phyloP scores from a whole-genome alignment of 2,888 invertebrate genomes.

The Brachycybe producta region DNA sequence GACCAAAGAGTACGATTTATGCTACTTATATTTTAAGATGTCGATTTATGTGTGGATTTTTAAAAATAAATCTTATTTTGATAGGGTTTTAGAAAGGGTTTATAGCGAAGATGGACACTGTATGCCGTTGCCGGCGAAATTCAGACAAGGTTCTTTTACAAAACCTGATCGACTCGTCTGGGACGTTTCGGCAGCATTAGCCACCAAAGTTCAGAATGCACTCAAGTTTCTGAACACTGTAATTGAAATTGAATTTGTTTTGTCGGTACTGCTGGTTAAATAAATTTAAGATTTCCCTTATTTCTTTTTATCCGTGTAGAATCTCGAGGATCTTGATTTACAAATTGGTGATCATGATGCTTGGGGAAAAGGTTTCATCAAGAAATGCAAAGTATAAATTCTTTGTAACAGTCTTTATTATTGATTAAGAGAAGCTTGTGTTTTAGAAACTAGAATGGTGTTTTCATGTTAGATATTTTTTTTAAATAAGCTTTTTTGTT shows the following conservation, averaged over 20 bases:
- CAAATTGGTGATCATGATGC: slow-evolving; percentile 33
- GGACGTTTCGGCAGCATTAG: slow-evolving; percentile 31
- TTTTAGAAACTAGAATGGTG: slow-evolving; percentile 1
- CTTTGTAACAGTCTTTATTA: slow-evolving; percentile 1
- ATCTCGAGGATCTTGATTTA: slow-evolving; percentile 36
- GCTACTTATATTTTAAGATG: not conserved
- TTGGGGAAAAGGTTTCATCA: slow-evolving; percentile 40
- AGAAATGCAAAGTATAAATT: slow-evolving; percentile 37
- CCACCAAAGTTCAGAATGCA: slow-evolving; percentile 27
- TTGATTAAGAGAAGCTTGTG: not conserved
- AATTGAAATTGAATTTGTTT: slow-evolving; percentile 6
- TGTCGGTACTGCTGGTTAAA: not conserved
- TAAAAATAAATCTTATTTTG: not conserved
- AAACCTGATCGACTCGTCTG: slow-evolving; percentile 30
- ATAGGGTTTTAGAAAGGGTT: slow-evolving; percentile 30
- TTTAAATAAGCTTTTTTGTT: no score
- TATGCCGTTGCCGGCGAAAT: slow-evolving; percentile 30
- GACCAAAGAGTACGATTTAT: slow-evolving; percentile 35
- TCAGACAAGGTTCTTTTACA: slow-evolving; percentile 27
- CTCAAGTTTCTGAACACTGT: slow-evolving; percentile 27
- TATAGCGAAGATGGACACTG: slow-evolving; percentile 33
- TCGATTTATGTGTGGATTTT: not conserved
- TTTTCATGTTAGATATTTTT: slow-evolving; percentile 6
- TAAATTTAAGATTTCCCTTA: not conserved
- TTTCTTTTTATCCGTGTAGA: slow-evolving; percentile 26